A percentile compares a stretch with the other conserved stretches of the same genome.
phyloP scores from a whole-genome alignment of 2,888 invertebrate species.

The Panopea generosa region DNA sequence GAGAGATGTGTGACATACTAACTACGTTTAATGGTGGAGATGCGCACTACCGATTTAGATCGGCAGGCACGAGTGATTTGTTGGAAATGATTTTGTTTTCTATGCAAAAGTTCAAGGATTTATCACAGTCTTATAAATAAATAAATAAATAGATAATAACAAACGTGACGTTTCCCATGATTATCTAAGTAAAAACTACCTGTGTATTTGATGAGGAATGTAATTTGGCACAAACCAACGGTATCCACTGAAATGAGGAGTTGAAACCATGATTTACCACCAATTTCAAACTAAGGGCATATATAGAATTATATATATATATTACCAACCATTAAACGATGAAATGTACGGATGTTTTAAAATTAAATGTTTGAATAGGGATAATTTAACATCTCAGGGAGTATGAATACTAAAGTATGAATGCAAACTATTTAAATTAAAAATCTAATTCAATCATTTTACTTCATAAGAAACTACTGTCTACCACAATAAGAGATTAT shows the following conservation, averaged over 20 bases:
- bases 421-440: no score
- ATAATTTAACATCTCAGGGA: no score
- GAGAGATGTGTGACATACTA: constrained; percentile 58
- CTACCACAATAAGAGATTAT: no score
- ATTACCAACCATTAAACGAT: no score
- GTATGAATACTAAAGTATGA: no score
- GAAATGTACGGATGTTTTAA: no score
- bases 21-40: constrained; percentile 53
- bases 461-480: no score
- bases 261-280: constrained; percentile 8
- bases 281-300: background rate
- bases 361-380: no score
- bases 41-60: constrained; percentile 5
- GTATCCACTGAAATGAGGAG: constrained; percentile 26
- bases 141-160: constrained; percentile 69
- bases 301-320: no score
- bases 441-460: no score
- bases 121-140: constrained; percentile 69
- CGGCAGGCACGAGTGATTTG: constrained; percentile 35
- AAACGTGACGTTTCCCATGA: constrained; percentile 64
- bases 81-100: constrained; percentile 60
- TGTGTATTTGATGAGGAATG: constrained; percentile 65
- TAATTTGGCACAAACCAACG: constrained; percentile 66
- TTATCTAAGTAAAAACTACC: constrained; percentile 64
- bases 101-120: constrained; percentile 61